A percentile compares a stretch with the other conserved stretches of the same genome.
phyloP scores from a whole-genome alignment of 2,113 vertebrate genomes.

The Myxocyprinus asiaticus region DNA sequence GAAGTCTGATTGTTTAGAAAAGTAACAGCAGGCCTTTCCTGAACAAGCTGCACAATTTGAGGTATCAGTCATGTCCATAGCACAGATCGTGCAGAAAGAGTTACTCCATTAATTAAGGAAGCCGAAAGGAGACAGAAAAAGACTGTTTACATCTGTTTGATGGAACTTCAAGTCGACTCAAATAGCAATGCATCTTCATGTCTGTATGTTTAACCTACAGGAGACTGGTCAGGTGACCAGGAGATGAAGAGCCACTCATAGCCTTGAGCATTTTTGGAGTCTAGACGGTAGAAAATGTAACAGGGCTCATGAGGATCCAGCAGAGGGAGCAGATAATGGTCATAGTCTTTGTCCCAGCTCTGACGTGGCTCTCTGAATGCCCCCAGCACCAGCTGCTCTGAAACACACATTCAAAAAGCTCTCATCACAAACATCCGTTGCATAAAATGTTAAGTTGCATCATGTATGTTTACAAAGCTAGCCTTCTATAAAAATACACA shows the following conservation, averaged over 20 bases:
- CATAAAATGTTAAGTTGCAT: not conserved
- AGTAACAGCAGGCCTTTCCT: too few species aligned
- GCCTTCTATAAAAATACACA: not conserved
- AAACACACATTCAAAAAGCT: constrained; percentile 64
- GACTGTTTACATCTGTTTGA: too few species aligned
- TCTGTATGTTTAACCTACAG: constrained; percentile 71
- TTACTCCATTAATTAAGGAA: too few species aligned
- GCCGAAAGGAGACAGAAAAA: too few species aligned
- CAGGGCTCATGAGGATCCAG: constrained; percentile 90
- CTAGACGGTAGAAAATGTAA: constrained; percentile 94
- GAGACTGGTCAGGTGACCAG: constrained; percentile 96
- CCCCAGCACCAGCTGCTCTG: constrained; percentile 97
- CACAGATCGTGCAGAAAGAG: too few species aligned
- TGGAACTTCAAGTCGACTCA: not conserved
- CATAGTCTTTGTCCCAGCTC: constrained; percentile 93
- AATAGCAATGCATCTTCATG: not conserved
- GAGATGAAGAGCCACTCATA: constrained; percentile 97
- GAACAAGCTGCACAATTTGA: too few species aligned
- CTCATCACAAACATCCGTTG: constrained; percentile 24
- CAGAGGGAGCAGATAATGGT: constrained; percentile 85
- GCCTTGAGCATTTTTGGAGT: constrained; percentile 94
- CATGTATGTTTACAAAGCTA: constrained; percentile 7
- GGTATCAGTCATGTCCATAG: too few species aligned
- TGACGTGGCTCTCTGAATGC: constrained; percentile 83
- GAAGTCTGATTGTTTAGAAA: too few species aligned